Percentiles rank a stretch among this genome's conserved stretches.
These are phyloP conservation scores for Prunella strophiata DNA, from an alignment of 2,797 vertebrate species.

Conservation along the genomic window DNA sequence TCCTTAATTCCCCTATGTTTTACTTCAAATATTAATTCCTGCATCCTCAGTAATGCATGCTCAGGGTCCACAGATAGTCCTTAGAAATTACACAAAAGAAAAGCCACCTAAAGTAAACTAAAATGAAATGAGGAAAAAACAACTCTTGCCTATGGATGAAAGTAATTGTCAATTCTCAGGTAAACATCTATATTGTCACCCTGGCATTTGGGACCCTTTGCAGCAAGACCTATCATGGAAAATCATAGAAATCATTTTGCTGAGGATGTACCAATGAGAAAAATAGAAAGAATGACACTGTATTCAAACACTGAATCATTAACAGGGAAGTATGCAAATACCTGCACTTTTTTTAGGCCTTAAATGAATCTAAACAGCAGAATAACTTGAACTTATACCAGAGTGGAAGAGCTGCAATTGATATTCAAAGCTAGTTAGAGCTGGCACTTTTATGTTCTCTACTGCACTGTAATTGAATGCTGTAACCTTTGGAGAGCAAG, in stretches of 20 bases:
- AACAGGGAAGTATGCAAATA: not conserved
- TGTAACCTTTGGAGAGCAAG: not conserved
- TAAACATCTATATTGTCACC: not conserved
- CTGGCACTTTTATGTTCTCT: not conserved
- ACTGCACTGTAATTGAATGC: not conserved
- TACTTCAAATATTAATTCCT: not conserved
- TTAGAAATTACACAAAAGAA: not conserved
- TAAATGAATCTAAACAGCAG: not conserved
- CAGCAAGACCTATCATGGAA: not conserved
- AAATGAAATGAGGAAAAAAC: not conserved
- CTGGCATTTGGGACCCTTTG: not conserved
- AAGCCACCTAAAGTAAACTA: not conserved
- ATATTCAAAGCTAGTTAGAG: not conserved
- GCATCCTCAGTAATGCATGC: not conserved
- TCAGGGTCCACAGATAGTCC: not conserved
- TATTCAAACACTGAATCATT: not conserved
- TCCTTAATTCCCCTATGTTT: not conserved
- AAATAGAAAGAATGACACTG: not conserved
- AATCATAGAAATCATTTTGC: not conserved
- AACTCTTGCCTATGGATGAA: not conserved
- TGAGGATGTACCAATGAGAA: not conserved
- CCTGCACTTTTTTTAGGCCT: not conserved
- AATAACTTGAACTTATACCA: not conserved
- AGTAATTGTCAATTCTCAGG: not conserved
- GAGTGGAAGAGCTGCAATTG: not conserved